Base-by-base conservation (phyloP, 37 sponge, comb jelly and placozoan genomes). In the Dysidea cf. avara region DNA sequence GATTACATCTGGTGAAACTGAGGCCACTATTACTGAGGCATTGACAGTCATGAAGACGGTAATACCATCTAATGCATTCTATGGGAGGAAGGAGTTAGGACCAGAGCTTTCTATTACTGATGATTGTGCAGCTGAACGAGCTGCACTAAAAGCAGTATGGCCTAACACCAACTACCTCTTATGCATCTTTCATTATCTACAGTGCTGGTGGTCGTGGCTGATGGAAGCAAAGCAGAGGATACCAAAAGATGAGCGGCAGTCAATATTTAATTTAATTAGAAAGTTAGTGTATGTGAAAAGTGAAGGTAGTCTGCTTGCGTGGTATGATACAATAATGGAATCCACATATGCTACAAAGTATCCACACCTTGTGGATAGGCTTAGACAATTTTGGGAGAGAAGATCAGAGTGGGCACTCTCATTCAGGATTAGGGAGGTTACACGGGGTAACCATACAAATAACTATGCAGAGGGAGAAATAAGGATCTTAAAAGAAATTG, bases 171-270 rank as follows among this genome's bases (percentile, higher is more conserved):
- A 24, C 1, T 40, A 58, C 12, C 46, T 72, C 9, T 40, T 72
- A 3, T 72, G 74, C 48, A 72, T 59, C 17, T 72, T 72, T 72
- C 74, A 72, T 58, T 58, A 40, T 58, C 56, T 72, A 39, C 74
- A 72, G 33, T n/a, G 61, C 29, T 60, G 74, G 61, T 72, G 74
- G 74, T 36, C 61, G 13, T 72, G 74, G 74, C 22, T 72, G 31
- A 39, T 52, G 54, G 55, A 69, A 21, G 7, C 13, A 13, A 56
- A 56, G 11, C 57, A 26, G 24, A 13, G 57, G 7, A 56, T 56
- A 26, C 16, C 17, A 6, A 61, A 61, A 4, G 75, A 61, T 5
- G 75, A 75, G 29, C 49, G 64, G 9, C 20, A 16, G 20, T 2
- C 34, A 7, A 22, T 75, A 13, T 38, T 75, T 2, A 48, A 69